Evolutionary conservation across 2,113 vertebrate species (phyloP).

Genomic region (Tauraco erythrolophus): DNA sequence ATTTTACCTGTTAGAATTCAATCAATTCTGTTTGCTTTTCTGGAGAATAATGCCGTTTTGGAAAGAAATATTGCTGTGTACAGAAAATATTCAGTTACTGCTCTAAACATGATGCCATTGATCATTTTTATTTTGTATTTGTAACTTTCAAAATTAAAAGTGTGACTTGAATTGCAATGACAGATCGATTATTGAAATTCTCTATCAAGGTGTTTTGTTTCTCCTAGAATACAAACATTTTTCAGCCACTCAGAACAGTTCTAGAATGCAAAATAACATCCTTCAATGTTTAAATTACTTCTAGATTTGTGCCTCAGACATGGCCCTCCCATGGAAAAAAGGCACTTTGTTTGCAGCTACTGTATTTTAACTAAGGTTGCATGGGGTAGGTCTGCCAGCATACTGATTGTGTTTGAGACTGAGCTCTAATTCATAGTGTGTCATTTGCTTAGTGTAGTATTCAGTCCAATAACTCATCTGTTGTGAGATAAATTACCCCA

Average conservation of each 20-base stretch:
- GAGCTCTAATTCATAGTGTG: constrained; percentile 55
- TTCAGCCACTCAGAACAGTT: constrained; percentile 69
- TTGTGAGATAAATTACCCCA: constrained; percentile 55
- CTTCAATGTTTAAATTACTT: constrained; percentile 66
- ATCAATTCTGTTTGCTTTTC: constrained; percentile 71
- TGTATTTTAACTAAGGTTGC: constrained; percentile 72
- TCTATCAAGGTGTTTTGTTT: constrained; percentile 77
- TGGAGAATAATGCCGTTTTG: constrained; percentile 75
- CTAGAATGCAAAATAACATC: constrained; percentile 64
- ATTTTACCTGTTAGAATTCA: constrained; percentile 72
- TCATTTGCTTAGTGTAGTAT: constrained; percentile 54
- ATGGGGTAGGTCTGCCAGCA: constrained; percentile 73
- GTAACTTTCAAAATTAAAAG: constrained; percentile 80
- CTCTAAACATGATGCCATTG: constrained; percentile 79
- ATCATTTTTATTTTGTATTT: constrained; percentile 79
- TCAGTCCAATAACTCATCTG: constrained; percentile 47
- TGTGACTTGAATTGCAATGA: constrained; percentile 83
- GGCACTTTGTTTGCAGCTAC: constrained; percentile 78
- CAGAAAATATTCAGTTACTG: constrained; percentile 73
- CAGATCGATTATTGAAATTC: constrained; percentile 77
- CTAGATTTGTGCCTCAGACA: constrained; percentile 65
- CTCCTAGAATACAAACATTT: constrained; percentile 64
- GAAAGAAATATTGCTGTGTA: constrained; percentile 74
- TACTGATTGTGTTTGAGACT: constrained; percentile 63
- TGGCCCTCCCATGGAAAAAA: constrained; percentile 68